These are phyloP conservation scores for Tenodera sinensis DNA, from an alignment of 2,888 invertebrate genomes.

Conservation along the genomic window DNA sequence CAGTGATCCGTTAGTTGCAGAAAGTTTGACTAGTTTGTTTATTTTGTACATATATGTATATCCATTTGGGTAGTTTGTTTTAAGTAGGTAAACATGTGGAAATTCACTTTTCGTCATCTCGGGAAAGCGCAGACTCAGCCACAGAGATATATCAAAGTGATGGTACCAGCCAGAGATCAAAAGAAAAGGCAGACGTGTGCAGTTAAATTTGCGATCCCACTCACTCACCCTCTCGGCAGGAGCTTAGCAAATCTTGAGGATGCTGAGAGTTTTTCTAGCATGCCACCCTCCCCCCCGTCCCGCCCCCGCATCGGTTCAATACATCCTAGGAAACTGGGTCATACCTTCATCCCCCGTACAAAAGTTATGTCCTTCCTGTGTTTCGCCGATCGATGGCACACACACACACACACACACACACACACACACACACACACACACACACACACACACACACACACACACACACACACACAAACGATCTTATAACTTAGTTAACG, in stretches of 20 bases:
- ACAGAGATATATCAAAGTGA: background rate
- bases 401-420: background rate
- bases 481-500: background rate
- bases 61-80: too few relatives aligned
- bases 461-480: background rate
- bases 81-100: too few relatives aligned
- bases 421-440: too few relatives aligned
- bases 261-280: background rate
- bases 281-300: too few relatives aligned
- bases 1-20: too few relatives aligned
- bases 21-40: too few relatives aligned
- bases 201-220: background rate
- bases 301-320: background rate
- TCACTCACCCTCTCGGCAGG: background rate
- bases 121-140: background rate
- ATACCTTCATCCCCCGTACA: background rate
- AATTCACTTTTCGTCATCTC: background rate
- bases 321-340: background rate
- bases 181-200: background rate
- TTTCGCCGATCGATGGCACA: background rate
- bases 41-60: too few relatives aligned
- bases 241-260: background rate
- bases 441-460: too few relatives aligned
- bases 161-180: background rate
- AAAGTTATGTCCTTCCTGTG: background rate